Base-by-base conservation (phyloP, 2,797 vertebrate species). In the Cirrhinus mrigala region DNA sequence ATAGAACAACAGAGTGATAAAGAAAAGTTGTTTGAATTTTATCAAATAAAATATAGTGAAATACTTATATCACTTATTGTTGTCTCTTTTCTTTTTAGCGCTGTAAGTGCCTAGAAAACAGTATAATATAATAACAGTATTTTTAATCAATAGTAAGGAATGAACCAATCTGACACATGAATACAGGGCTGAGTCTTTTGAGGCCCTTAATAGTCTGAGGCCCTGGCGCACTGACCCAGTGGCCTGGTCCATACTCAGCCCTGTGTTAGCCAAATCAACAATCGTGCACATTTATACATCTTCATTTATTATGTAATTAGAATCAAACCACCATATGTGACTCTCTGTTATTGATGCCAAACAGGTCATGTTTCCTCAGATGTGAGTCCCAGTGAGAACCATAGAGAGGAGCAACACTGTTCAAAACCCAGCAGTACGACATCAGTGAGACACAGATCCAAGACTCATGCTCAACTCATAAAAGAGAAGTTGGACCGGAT, bases 401-500 rank as follows among this genome's bases (percentile, higher is more conserved):
- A 75, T 33, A 40, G 48, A 15, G 54, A 60, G 44, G 62, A 56
- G 22, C 64, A 5, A 37, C 22, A n/a, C 52, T 4, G 2, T 11
- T 54, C 46, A 33, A 82, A 71, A 40, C 58, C 71, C 81, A 80
- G 29, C 40, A 73, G 77, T 46, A 70, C 5, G 3, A 56, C 64
- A 50, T 60, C 18, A 78, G 62, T 24, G 66, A 77, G 80, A 66
- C 76, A 62, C 78, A 84, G 48, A 81, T 85, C 83, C 24, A 89
- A 87, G 50, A 85, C 77, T 52, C 83, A 79, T 56, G 40, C 70
- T 37, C 76, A 69, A 33, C 44, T 88, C 58, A 85, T 89, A 29
- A 90, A 89, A 75, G 71, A 85, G 29, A 84, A 89, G 46, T 69
- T 90, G 82, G 74, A 85, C 33, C 62, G 87, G 56, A 82, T 89